Conservation (phyloP, 2,888 invertebrate species). For the Eubasilissa splendida region DNA sequence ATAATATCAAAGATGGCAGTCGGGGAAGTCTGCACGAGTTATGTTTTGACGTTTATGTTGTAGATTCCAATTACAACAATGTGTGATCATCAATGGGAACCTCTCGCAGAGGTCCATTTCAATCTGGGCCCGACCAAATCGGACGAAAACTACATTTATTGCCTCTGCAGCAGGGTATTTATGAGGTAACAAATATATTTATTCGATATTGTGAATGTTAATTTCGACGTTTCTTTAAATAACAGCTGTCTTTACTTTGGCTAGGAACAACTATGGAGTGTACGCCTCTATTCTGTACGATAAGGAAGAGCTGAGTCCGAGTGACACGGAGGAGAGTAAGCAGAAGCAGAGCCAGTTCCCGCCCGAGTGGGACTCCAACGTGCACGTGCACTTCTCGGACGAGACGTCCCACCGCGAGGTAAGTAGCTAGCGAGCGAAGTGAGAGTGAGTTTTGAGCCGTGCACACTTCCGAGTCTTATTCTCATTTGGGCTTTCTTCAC, state of each 20-base stretch:
- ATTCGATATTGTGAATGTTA: not conserved
- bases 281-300: slow-evolving; percentile 47
- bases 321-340: slow-evolving; percentile 55
- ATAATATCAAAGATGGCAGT: not conserved
- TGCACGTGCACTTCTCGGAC: slow-evolving; percentile 70
- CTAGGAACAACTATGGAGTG: slow-evolving; percentile 50
- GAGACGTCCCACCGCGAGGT: slow-evolving; percentile 68
- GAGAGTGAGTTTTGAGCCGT: too few relatives aligned
- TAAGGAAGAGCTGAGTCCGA: slow-evolving; percentile 52
- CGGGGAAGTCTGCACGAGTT: too few relatives aligned
- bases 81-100: slow-evolving; percentile 76
- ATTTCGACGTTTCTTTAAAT: not conserved
- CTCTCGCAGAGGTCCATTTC: slow-evolving; percentile 78
- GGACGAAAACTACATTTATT: slow-evolving; percentile 74
- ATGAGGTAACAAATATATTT: slow-evolving; percentile 71
- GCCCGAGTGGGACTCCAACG: slow-evolving; percentile 65
- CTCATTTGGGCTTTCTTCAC: not conserved
- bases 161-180: slow-evolving; percentile 81
- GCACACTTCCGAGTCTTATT: not conserved
- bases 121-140: slow-evolving; percentile 64
- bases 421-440: not conserved
- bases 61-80: slow-evolving; percentile 57
- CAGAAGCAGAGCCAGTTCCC: slow-evolving; percentile 55
- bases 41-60: too few relatives aligned
- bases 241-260: slow-evolving; percentile 48